phyloP scores from a whole-genome alignment of 1,140 invertebrate species.

The Delia radicum region DNA sequence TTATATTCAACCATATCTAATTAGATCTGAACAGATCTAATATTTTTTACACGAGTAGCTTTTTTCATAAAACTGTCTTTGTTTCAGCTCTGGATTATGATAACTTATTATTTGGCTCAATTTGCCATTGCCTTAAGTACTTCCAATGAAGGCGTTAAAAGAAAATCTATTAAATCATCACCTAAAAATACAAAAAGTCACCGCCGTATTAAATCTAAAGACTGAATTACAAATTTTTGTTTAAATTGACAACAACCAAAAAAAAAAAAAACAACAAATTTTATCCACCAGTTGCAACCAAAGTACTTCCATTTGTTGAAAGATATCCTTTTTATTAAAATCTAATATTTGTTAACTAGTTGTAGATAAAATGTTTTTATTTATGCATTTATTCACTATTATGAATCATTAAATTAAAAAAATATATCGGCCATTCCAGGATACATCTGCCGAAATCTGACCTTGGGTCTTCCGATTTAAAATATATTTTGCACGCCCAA shows the following conservation, averaged over 20 bases:
- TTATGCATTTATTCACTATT: no score
- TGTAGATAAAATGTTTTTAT: background rate
- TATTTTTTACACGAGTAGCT: background rate
- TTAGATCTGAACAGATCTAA: no score
- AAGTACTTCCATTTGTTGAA: constrained; percentile 17
- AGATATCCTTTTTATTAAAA: background rate
- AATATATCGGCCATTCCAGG: no score
- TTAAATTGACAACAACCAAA: no score
- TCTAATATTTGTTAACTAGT: constrained; percentile 11
- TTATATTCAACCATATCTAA: no score
- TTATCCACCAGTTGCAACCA: constrained; percentile 14
- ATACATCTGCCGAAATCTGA: no score
- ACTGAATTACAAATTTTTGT: background rate
- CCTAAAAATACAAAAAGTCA: background rate
- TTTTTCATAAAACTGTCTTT: constrained; percentile 22
- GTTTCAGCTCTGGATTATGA: constrained; percentile 75
- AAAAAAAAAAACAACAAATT: background rate
- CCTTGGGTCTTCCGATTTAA: no score
- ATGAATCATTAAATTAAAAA: no score
- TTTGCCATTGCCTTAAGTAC: constrained; percentile 72
- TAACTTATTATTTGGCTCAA: constrained; percentile 86
- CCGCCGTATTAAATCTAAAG: constrained; percentile 5
- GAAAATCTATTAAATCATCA: no score
- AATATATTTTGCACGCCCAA: no score
- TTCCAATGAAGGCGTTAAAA: constrained; percentile 36